Base-by-base conservation (phyloP, 2,797 vertebrate genomes). In the Chaetophractus vellerosus region DNA sequence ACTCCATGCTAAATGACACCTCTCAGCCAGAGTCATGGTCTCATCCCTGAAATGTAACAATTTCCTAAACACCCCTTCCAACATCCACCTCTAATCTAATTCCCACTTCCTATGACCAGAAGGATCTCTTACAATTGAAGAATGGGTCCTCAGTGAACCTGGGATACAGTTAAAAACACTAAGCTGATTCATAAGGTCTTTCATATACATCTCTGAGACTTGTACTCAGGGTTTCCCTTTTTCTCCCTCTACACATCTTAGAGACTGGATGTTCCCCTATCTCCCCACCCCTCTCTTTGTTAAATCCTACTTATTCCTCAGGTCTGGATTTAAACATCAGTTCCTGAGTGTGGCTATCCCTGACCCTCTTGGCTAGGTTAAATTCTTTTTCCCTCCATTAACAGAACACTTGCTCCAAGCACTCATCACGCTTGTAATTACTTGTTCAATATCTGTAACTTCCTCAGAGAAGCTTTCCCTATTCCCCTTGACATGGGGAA, bases 391-490 rank as follows among this genome's bases (percentile, higher is more conserved):
- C 74, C 72, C 69, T 26, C 61, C 28, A 81, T 90, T 59, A 31
- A 28, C 72, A 38, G 19, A 28, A 28, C n/a, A 2, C 16, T 52
- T 12, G 11, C 68, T 87, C 33, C 21, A 10, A 63, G 88, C 19
- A 45, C 36, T 81, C 72, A 57, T 89, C 88, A 81, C 41, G 16
- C 66, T 59, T 61, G 66, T 64, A 84, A 93, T 90, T 88, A 81
- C 63, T 84, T 63, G 55, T 68, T 81, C 64, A 90, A 92, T 31
- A 55, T 50, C 94, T 93, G 68, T 66, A 92, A 45, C 50, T 96
- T 95, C 69, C 81, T 91, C 15, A 55, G 38, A 48, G 31, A 85
- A 24, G 16, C 45, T 71, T 66, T 82, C 59, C 31, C n/a, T 81
- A 79, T 82, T 81, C 55, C 71, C 24, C 76, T 48, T 80, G 75